These are phyloP conservation scores for Ditylenchus weischeri DNA, from an alignment of 2,888 invertebrate species.

Conservation along the genomic window DNA sequence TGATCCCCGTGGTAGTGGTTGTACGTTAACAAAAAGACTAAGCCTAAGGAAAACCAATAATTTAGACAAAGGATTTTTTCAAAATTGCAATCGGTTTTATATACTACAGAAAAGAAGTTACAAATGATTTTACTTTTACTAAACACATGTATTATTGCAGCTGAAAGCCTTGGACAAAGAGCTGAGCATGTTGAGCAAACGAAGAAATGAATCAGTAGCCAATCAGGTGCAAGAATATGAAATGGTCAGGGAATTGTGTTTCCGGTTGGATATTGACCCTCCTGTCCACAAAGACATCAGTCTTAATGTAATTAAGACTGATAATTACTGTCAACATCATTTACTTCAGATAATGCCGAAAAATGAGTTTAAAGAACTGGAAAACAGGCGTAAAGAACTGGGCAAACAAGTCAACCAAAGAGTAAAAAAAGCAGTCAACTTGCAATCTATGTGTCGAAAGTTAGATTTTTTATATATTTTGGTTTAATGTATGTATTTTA, in stretches of 20 bases:
- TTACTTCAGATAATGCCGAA: background rate
- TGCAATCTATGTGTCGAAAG: conserved; percentile 5
- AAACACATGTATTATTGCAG: background rate
- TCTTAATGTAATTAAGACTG: background rate
- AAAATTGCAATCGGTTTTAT: too few species aligned
- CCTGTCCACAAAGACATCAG: background rate
- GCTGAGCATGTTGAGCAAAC: background rate
- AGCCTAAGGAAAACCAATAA: too few species aligned
- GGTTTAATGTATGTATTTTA: background rate
- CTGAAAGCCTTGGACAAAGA: conserved; percentile 8
- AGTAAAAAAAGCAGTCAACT: background rate
- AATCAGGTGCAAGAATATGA: background rate
- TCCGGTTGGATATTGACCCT: background rate
- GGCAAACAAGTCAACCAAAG: background rate
- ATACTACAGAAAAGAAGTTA: too few species aligned
- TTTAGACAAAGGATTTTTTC: too few species aligned
- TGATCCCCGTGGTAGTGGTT: too few species aligned
- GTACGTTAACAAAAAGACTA: too few species aligned
- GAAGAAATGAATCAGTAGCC: background rate
- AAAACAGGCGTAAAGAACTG: background rate
- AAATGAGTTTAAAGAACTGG: background rate
- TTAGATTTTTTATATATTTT: background rate
- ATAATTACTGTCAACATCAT: background rate
- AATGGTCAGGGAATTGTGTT: background rate
- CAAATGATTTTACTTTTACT: background rate